A percentile compares a stretch with the other conserved stretches of the same genome.
These are phyloP conservation scores for Leptodactylus fallax DNA, from an alignment of 2,797 vertebrate species.

Conservation along the genomic window DNA sequence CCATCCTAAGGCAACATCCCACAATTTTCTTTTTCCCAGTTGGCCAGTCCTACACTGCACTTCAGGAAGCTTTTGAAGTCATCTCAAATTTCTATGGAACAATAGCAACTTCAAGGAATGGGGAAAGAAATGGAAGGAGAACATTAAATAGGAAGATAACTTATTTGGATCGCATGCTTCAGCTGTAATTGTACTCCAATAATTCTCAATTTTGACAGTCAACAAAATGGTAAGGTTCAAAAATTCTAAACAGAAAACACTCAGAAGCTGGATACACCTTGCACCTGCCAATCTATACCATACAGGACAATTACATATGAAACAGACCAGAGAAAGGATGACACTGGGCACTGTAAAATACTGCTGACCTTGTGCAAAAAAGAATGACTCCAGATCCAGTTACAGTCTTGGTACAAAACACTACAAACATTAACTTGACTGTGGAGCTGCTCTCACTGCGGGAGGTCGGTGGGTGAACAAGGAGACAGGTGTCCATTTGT, in stretches of 20 bases:
- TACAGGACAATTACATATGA: slow-evolving; percentile 18
- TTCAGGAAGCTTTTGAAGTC: not conserved
- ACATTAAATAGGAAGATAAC: not conserved
- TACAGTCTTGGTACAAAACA: slow-evolving; percentile 9
- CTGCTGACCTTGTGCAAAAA: slow-evolving; percentile 37
- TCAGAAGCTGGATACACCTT: not conserved
- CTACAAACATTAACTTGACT: slow-evolving; percentile 40
- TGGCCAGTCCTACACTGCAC: not conserved
- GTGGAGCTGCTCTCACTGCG: not conserved
- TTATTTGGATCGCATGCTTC: not conserved
- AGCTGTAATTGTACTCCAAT: not conserved
- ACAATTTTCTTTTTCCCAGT: not conserved
- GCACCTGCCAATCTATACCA: not conserved
- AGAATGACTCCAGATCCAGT: slow-evolving; percentile 15
- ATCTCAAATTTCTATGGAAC: slow-evolving; percentile 23
- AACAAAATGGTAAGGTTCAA: not conserved
- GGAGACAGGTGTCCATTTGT: slow-evolving; percentile 48
- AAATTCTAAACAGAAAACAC: not conserved
- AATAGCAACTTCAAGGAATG: not conserved
- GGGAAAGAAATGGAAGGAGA: not conserved
- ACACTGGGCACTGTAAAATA: not conserved
- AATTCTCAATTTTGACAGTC: too few species aligned
- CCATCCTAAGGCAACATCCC: not conserved
- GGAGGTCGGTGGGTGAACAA: not conserved
- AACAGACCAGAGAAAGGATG: not conserved